Percentiles rank a stretch among this genome's conserved stretches.
Evolutionary conservation across 1,140 invertebrate genomes (phyloP).

Genomic region (Pomacea maculata): DNA sequence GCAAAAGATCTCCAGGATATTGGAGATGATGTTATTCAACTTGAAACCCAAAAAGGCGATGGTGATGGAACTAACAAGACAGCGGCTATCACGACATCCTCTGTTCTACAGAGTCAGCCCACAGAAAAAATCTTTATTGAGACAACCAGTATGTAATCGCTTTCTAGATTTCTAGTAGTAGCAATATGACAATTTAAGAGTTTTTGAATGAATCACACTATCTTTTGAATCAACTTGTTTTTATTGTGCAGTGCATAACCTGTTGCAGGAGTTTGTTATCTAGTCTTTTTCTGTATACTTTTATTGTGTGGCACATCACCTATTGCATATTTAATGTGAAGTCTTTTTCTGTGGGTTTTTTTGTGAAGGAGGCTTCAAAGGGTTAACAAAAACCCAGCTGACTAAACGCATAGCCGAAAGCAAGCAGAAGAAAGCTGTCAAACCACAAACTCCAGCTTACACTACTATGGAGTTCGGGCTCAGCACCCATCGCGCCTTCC

Average conservation of each 20-base stretch:
- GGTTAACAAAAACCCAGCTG: slow-evolving; percentile 48
- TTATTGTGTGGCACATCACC: background rate
- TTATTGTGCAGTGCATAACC: background rate
- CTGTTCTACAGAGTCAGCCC: slow-evolving; percentile 51
- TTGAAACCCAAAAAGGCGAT: slow-evolving; percentile 38
- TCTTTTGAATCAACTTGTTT: background rate
- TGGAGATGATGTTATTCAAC: slow-evolving; percentile 52
- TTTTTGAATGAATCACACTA: background rate
- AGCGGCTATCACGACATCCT: slow-evolving; percentile 36
- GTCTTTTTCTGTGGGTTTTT: background rate
- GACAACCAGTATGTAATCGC: slow-evolving; percentile 46
- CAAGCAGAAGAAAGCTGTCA: slow-evolving; percentile 35
- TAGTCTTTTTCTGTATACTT: background rate
- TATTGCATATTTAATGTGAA: background rate
- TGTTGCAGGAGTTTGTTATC: background rate
- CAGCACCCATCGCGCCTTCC: slow-evolving; percentile 44
- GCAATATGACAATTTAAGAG: background rate
- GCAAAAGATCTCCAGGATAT: slow-evolving; percentile 51
- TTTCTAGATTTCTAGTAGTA: no score
- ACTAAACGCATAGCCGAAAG: slow-evolving; percentile 45
- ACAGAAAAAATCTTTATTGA: slow-evolving; percentile 58
- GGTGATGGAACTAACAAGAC: slow-evolving; percentile 29
- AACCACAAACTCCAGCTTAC: slow-evolving; percentile 31
- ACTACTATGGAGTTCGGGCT: slow-evolving; percentile 58
- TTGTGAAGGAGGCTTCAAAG: slow-evolving; percentile 53